Conservation (phyloP, 2,113 vertebrate species). For the Oplegnathus fasciatus region DNA sequence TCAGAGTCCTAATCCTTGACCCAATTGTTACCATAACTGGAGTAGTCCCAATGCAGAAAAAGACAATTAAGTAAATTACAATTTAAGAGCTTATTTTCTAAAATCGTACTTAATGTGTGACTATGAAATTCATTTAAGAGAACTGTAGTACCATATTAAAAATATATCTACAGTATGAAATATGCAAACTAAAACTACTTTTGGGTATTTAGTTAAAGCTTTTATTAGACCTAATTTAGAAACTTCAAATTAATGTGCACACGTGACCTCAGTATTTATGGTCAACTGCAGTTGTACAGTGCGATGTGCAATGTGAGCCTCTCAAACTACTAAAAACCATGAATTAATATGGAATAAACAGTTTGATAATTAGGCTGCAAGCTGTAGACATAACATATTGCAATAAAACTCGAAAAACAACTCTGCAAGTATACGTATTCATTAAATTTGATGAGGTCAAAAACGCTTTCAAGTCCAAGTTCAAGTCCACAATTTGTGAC, state of each 20-base stretch:
- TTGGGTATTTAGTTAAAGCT: background rate
- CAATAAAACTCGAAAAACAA: slow-evolving; percentile 22
- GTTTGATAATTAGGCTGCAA: background rate
- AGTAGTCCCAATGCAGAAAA: background rate
- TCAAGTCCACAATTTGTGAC: background rate
- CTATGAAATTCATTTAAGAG: rapidly evolving
- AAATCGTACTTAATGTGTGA: background rate
- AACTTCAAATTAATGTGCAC: background rate
- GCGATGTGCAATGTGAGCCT: background rate
- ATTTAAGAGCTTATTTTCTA: background rate
- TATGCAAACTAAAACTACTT: background rate
- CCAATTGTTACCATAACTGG: slow-evolving; percentile 30
- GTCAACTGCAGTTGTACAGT: background rate
- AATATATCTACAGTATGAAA: background rate
- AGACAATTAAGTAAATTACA: background rate
- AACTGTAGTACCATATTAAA: background rate
- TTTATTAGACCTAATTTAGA: background rate
- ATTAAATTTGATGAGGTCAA: slow-evolving; percentile 14
- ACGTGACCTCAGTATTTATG: background rate
- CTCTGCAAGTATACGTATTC: background rate
- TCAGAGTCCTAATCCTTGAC: slow-evolving; percentile 23
- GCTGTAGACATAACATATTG: background rate
- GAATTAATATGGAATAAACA: background rate
- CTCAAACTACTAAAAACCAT: background rate
- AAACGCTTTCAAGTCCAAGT: background rate